phyloP scores from a whole-genome alignment of 2,888 invertebrate genomes.

The Coronaproctus castanopsis region DNA sequence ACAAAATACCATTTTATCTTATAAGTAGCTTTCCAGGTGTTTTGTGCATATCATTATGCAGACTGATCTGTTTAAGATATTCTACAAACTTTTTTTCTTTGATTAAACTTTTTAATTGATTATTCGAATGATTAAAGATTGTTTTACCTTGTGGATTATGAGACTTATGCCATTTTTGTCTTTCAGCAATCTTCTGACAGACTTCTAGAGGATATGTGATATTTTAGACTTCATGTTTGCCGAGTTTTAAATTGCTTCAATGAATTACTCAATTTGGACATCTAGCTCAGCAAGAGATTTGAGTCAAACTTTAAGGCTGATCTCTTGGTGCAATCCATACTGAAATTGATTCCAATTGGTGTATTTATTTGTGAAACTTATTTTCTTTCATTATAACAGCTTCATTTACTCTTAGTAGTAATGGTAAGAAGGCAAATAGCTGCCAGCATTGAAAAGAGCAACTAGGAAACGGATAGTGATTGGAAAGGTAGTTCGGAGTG shows the following conservation, averaged over 20 bases:
- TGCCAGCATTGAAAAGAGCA: no score
- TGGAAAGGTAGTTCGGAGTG: no score
- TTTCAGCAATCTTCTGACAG: background rate
- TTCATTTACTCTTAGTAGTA: no score
- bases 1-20: no score
- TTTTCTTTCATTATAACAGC: no score
- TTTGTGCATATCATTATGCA: no score
- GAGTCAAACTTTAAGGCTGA: background rate
- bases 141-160: background rate
- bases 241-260: background rate
- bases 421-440: no score
- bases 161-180: background rate
- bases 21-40: no score
- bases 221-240: background rate
- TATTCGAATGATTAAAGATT: background rate
- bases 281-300: background rate
- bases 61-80: background rate
- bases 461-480: no score
- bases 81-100: background rate
- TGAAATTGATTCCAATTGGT: background rate
- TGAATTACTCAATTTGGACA: background rate
- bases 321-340: background rate
- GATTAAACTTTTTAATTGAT: background rate
- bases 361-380: no score
- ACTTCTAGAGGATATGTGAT: background rate